Percentiles rank a stretch among this genome's conserved stretches.
Conservation (phyloP, 2,113 vertebrate genomes). For the Cranoglanis bouderius region DNA sequence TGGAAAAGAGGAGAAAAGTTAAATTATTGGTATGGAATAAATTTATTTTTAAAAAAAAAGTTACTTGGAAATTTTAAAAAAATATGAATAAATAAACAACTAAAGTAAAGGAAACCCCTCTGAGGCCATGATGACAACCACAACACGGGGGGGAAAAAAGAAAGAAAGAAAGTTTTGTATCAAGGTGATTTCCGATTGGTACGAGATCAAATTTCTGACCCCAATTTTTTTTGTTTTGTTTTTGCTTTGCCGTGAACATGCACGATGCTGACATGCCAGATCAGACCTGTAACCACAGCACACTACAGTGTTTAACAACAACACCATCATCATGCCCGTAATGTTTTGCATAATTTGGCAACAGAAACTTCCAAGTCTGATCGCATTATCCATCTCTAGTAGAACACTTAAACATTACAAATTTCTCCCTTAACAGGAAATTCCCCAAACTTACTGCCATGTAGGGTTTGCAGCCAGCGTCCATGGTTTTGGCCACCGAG, state of each 20-base stretch:
- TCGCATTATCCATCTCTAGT: not conserved
- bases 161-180: too few relatives aligned
- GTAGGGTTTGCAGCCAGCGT: slow-evolving; percentile 96
- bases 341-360: not conserved
- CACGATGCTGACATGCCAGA: not conserved
- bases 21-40: too few relatives aligned
- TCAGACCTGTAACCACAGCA: not conserved
- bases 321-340: too few relatives aligned
- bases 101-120: not conserved
- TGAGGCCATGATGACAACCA: too few relatives aligned
- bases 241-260: not conserved
- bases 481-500: slow-evolving; percentile 95
- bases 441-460: slow-evolving; percentile 83
- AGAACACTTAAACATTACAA: not conserved
- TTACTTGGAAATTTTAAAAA: not conserved
- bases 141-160: not conserved
- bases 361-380: not conserved
- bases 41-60: too few relatives aligned
- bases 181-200: too few relatives aligned
- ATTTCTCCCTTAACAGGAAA: not conserved
- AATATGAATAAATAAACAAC: not conserved
- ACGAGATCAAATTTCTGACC: not conserved
- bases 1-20: too few relatives aligned
- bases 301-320: too few relatives aligned
- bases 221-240: not conserved